phyloP scores from a whole-genome alignment of 2,797 vertebrate species.

The Periophthalmus magnuspinnatus region DNA sequence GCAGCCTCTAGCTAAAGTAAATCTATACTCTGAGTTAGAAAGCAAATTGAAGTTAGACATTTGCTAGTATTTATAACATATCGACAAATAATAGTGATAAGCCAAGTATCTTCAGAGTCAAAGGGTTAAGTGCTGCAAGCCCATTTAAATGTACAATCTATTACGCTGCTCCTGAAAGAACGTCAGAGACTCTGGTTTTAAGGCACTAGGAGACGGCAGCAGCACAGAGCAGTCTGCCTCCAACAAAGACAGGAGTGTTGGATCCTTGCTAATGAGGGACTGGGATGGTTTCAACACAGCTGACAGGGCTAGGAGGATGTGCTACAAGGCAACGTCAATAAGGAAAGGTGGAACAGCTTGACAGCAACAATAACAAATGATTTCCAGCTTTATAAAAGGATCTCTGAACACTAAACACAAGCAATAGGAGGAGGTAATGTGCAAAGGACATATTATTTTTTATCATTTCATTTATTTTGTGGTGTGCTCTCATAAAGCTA shows the following conservation, averaged over 20 bases:
- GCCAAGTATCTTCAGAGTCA: constrained; percentile 61
- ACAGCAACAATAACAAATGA: constrained; percentile 27
- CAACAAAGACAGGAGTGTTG: constrained; percentile 70
- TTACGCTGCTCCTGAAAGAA: constrained; percentile 76
- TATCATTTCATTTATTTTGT: constrained; percentile 25
- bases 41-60: constrained; percentile 49
- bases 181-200: constrained; percentile 81
- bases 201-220: constrained; percentile 92
- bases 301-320: constrained; percentile 85
- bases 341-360: constrained; percentile 49
- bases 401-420: constrained; percentile 80
- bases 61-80: constrained; percentile 21
- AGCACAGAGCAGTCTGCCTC: constrained; percentile 77
- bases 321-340: constrained; percentile 95
- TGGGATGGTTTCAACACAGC: constrained; percentile 90
- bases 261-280: constrained; percentile 78
- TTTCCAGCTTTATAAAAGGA: constrained; percentile 43
- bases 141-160: constrained; percentile 81
- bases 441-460: constrained; percentile 89
- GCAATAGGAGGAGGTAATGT: constrained; percentile 92
- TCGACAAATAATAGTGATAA: constrained; percentile 26
- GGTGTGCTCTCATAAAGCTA: constrained; percentile 76
- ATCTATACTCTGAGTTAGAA: constrained; percentile 60
- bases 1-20: constrained; percentile 70
- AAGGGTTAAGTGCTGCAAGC: constrained; percentile 94